These are phyloP conservation scores for Osmerus mordax DNA, from an alignment of 2,113 vertebrate species.

Conservation along the genomic window DNA sequence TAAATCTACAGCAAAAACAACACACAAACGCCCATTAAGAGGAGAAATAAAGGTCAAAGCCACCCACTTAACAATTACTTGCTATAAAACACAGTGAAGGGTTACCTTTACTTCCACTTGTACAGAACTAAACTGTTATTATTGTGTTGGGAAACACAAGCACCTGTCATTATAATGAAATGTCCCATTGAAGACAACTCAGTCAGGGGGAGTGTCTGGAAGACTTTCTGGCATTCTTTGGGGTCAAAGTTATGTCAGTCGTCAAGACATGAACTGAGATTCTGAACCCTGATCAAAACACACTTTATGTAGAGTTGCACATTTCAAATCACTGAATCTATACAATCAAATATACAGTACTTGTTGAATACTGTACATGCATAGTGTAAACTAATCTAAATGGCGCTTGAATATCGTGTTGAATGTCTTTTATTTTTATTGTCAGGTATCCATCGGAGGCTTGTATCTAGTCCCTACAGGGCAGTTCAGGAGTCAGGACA, in stretches of 20 bases:
- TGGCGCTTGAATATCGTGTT: neutral
- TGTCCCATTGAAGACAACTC: constrained; percentile 41
- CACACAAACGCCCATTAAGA: constrained; percentile 70
- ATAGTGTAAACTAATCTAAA: too few species aligned
- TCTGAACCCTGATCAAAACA: too few species aligned
- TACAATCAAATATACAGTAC: too few species aligned
- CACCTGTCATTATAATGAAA: constrained; percentile 59
- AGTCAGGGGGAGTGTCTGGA: constrained; percentile 32
- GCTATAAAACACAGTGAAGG: constrained; percentile 69
- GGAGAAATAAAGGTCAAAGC: constrained; percentile 67
- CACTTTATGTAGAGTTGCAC: too few species aligned
- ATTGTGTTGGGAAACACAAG: constrained; percentile 46
- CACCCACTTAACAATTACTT: constrained; percentile 64
- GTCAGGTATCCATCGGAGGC: neutral
- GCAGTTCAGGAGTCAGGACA: neutral
- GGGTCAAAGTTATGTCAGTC: too few species aligned
- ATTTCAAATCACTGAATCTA: too few species aligned
- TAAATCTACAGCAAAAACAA: constrained; percentile 68
- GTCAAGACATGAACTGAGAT: too few species aligned
- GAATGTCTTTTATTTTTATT: neutral
- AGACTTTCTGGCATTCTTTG: constrained; percentile 49
- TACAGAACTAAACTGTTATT: constrained; percentile 46
- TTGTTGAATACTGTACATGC: too few species aligned
- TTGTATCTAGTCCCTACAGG: neutral
- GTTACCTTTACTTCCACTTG: constrained; percentile 56